Evolutionary conservation across 2,113 vertebrate species (phyloP).

Genomic region (Silurus glanis): DNA sequence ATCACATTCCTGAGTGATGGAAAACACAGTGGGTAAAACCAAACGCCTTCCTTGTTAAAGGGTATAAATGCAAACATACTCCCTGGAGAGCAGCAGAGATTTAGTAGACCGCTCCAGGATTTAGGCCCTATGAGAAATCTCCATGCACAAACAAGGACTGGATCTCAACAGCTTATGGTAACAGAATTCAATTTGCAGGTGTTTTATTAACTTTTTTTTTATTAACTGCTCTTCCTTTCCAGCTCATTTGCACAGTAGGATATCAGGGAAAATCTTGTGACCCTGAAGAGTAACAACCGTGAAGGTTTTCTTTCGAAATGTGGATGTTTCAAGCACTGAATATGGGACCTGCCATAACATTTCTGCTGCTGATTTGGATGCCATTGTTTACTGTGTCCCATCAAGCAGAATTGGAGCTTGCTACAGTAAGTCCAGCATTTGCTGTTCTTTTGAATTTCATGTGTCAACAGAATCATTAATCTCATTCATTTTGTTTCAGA

Average conservation of each 20-base stretch:
- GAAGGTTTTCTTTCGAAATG: background rate
- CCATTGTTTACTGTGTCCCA: background rate
- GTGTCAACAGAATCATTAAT: background rate
- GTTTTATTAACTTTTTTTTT: background rate
- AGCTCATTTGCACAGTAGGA: background rate
- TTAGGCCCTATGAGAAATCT: constrained; percentile 4
- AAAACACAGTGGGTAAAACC: constrained; percentile 54
- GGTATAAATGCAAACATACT: constrained; percentile 62
- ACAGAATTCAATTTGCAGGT: background rate
- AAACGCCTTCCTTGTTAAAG: constrained; percentile 35
- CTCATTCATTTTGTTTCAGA: background rate
- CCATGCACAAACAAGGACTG: constrained; percentile 1
- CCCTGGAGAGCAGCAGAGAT: background rate
- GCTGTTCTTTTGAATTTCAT: background rate
- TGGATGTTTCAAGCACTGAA: background rate
- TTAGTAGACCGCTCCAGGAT: background rate
- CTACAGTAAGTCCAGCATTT: constrained; percentile 61
- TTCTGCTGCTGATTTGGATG: constrained; percentile 35
- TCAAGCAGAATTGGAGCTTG: constrained; percentile 43
- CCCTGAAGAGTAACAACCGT: background rate
- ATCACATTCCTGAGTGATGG: constrained; percentile 59
- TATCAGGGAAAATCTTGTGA: background rate
- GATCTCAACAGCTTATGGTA: background rate
- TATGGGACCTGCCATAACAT: background rate
- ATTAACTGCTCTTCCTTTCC: background rate